Percentiles rank a stretch among this genome's conserved stretches.
Evolutionary conservation across 2,797 vertebrate genomes (phyloP).

Genomic region (Rhabdophis nuchalis): DNA sequence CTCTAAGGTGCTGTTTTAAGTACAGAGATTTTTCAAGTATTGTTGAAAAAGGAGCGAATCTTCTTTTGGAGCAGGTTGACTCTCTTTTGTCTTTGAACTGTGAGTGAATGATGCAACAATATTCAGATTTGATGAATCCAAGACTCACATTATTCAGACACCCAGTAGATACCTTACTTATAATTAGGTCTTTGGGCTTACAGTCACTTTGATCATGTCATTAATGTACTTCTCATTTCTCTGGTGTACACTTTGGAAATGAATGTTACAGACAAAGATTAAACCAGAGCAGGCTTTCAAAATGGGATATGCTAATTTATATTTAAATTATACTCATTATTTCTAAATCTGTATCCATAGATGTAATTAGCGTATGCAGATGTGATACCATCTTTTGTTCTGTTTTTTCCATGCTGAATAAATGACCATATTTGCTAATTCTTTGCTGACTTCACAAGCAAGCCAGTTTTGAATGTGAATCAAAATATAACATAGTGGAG

Average conservation of each 20-base stretch:
- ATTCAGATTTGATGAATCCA: background rate
- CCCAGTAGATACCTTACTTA: background rate
- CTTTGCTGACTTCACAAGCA: background rate
- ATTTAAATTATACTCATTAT: constrained; percentile 2
- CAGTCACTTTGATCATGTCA: background rate
- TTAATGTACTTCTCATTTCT: background rate
- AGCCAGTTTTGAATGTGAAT: background rate
- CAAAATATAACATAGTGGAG: background rate
- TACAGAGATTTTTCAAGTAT: background rate
- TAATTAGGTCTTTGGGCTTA: background rate
- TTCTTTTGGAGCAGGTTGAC: background rate
- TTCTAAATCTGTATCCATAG: background rate
- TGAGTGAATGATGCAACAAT: background rate
- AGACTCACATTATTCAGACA: background rate
- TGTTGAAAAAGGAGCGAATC: background rate
- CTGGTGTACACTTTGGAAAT: background rate
- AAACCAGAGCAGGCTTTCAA: background rate
- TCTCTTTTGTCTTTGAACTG: background rate
- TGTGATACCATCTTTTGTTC: background rate
- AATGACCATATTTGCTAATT: background rate
- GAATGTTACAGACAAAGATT: background rate
- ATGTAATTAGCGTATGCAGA: background rate
- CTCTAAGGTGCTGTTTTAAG: background rate
- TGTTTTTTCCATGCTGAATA: background rate
- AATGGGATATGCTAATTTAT: background rate